These are phyloP conservation scores for Acipenser transmontanus DNA, from an alignment of 2,797 vertebrate species.

Conservation along the genomic window DNA sequence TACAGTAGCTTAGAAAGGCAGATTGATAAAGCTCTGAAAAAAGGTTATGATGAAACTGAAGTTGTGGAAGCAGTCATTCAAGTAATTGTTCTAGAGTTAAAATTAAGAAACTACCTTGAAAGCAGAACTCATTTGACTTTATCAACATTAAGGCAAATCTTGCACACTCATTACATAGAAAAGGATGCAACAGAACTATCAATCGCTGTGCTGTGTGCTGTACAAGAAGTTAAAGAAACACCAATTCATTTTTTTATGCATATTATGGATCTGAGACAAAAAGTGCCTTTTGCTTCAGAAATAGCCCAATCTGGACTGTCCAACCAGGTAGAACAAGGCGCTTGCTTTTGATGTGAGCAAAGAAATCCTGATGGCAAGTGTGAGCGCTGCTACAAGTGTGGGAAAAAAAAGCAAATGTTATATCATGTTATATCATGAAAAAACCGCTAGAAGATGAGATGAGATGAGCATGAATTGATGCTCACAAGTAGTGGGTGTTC, in stretches of 20 bases:
- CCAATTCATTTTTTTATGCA: constrained; percentile 17
- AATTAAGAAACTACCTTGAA: constrained; percentile 17
- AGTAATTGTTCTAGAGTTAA: constrained; percentile 14
- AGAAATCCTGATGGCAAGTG: constrained; percentile 8
- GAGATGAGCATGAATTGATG: too few species aligned
- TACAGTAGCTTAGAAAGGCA: neutral
- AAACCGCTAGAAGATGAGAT: too few species aligned
- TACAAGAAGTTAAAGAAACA: constrained; percentile 13
- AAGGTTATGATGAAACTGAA: constrained; percentile 7
- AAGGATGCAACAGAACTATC: constrained; percentile 23
- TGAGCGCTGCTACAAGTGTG: constrained; percentile 18
- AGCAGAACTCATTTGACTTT: neutral
- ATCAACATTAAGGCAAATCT: constrained; percentile 9
- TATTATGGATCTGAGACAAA: constrained; percentile 17
- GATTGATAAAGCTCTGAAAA: neutral
- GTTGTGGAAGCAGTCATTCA: constrained; percentile 14
- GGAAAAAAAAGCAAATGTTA: constrained; percentile 12
- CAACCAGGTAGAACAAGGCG: neutral
- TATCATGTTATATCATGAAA: too few species aligned
- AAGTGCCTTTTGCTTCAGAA: constrained; percentile 14
- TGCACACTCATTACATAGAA: constrained; percentile 23
- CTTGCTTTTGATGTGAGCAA: too few species aligned
- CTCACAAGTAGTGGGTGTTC: too few species aligned
- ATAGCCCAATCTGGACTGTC: constrained; percentile 8
- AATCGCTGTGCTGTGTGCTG: constrained; percentile 1